phyloP scores from a whole-genome alignment of 2,888 invertebrate genomes.

The Dolichomitus sp. region DNA sequence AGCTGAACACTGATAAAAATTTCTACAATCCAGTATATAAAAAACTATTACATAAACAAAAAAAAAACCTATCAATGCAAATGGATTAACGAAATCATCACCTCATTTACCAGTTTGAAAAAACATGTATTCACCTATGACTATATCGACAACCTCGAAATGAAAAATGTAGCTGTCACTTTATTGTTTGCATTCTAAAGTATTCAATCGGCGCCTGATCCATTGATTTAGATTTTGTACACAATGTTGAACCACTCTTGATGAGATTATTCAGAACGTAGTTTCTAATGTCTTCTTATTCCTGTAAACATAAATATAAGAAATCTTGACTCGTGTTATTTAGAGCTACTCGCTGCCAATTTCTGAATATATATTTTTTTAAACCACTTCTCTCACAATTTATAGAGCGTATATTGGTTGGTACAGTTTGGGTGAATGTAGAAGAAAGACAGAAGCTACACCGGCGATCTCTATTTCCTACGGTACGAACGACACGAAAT shows the following conservation, averaged over 20 bases:
- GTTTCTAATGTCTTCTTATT: not conserved
- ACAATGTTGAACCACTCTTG: not conserved
- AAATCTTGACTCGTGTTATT: not conserved
- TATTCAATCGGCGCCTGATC: no score
- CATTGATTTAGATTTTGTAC: no score
- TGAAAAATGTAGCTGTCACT: not conserved
- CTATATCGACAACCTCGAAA: no score
- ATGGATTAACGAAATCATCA: not conserved
- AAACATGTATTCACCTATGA: no score
- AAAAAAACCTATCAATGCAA: not conserved
- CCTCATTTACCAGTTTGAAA: no score
- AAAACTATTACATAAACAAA: not conserved
- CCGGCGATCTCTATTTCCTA: slow-evolving; percentile 11
- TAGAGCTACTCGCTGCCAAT: not conserved
- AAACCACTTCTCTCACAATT: not conserved
- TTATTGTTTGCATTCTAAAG: not conserved
- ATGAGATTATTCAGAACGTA: not conserved
- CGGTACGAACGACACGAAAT: slow-evolving; percentile 14
- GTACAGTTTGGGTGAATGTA: not conserved
- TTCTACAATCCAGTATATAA: not conserved
- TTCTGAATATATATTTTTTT: not conserved
- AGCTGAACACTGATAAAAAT: not conserved
- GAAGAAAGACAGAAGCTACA: not conserved
- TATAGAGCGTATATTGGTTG: not conserved
- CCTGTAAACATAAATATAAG: not conserved